Base-by-base conservation (phyloP, 2,113 vertebrate genomes). In the Fulica atra region DNA sequence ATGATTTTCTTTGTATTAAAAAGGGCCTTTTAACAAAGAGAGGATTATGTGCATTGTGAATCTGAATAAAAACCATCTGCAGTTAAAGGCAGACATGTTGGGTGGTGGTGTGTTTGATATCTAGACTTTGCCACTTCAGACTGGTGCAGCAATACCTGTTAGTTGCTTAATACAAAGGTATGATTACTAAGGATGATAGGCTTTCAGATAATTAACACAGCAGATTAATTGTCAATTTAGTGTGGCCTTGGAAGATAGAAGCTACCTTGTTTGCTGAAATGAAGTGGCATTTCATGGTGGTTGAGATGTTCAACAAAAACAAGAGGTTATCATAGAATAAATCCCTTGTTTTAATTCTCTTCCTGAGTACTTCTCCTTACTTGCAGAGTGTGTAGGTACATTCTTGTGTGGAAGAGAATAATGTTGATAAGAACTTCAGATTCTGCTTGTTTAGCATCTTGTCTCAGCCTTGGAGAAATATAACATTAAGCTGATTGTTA, bases 1-100 rank as follows among this genome's bases (percentile, higher is more conserved):
- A 16, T 81, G 50, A 64, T 92, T 94, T 93, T 86, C 72, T 96
- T 91, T 95, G 36, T 95, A 44, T 50, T 71, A 76, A 74, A 35
- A 88, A 86, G 68, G 85, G 36, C 51, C 76, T 88, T 95, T 53
- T 94, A 78, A 95, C 90, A 96, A 94, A 95, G 92, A 72, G 38
- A 44, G 77, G 72, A 69, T 92, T 95, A 81, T 60, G 64, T 88
- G 42, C 61, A 57, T 92, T 95, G 88, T 89, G 65, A 74, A 36
- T 74, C 69, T 76, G 40, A 87, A 94, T 87, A 79, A 93, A 48
- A 90, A 83, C 44, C 59, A 61, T 72, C 44, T 92, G 66, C 85
- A n/a, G 82, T 81, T 84, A 16, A 50, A 90, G 76, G 64, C 71
- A 66, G 76, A 46, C 29, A 3, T 53, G 33, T 63, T 77, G 53